Evolutionary conservation across 2,888 invertebrate genomes (phyloP), one percentile per base, ranked within the genome.

Genomic region (Dynastes maya): DNA sequence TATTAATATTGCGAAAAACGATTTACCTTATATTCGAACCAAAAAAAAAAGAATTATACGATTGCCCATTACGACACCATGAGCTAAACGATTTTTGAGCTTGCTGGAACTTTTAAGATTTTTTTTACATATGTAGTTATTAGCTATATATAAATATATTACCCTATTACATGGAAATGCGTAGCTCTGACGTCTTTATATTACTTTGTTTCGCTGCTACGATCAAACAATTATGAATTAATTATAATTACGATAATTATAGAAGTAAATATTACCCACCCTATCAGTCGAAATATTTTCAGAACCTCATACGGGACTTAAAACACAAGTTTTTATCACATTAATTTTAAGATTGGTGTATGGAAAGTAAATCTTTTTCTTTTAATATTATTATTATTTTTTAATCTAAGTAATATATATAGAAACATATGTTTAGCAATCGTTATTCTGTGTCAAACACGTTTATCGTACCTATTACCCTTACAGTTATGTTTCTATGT

Each of bases 291-390:
- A 71, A 71, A 61, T 72, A 40, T 68, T 68, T 22, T n/a, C 3
- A 22, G 6, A 67, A 67, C 53, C 37, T 49, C 29, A 53, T 65
- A 76, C 77, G 13, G 40, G 13, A 22, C 63, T 11, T 61, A 45
- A 11, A 37, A 68, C 11, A 37, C 32, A 37, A 45, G 45, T 16
- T 71, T 61, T 77, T 75, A 79, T 76, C 63, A 78, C 78, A 71
- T 74, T 76, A 80, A 67, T 77, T 78, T 79, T 82, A 84, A 82
- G 81, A 81, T 84, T 84, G 85, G 85, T 85, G 85, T 84, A 83
- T 82, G 85, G 86, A 86, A 83, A 83, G 82, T 82, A 83, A 79
- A 80, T 80, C 80, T 80, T 78, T 78, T 80, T 37, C 32, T 37
- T 5, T 37, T 22, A 22, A 22, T 22, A 22, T 22, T 37, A 37